A percentile compares a stretch with the other conserved stretches of the same genome.
These are phyloP conservation scores for Noturus placidus DNA, from an alignment of 2,113 vertebrate species.

Conservation along the genomic window DNA sequence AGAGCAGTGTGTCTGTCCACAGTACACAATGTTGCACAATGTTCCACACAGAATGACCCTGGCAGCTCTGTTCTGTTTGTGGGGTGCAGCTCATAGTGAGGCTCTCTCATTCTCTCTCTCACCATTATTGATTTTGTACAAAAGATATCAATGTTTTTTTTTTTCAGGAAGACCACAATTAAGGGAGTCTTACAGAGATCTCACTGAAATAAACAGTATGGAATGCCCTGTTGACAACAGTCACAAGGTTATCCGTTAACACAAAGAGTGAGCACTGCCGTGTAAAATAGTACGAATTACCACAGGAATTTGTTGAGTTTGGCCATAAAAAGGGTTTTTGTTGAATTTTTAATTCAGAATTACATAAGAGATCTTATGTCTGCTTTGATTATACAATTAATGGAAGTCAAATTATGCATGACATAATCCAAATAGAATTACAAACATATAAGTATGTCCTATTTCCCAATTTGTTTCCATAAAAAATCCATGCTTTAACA, in stretches of 20 bases:
- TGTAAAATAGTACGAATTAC: neutral
- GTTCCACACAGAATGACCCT: neutral
- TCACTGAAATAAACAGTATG: neutral
- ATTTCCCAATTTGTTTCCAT: neutral
- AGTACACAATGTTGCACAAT: slow-evolving; percentile 3
- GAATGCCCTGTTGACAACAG: slow-evolving; percentile 29
- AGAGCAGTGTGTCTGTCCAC: neutral
- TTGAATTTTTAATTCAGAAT: slow-evolving; percentile 28
- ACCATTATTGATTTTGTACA: neutral
- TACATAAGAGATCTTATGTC: neutral
- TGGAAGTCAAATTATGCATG: neutral
- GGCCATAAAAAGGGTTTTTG: slow-evolving; percentile 24
- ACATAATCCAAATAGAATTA: neutral
- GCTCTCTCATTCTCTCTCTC: neutral
- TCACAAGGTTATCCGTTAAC: slow-evolving; percentile 38
- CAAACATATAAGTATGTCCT: slow-evolving; percentile 3
- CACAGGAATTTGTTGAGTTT: slow-evolving; percentile 30
- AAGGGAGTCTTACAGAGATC: neutral
- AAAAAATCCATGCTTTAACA: neutral
- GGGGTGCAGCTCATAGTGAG: neutral
- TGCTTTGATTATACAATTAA: neutral
- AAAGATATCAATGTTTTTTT: slow-evolving; percentile 1
- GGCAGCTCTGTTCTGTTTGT: slow-evolving; percentile 4
- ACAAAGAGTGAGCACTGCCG: slow-evolving; percentile 9
- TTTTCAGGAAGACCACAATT: neutral